phyloP scores from a whole-genome alignment of 2,888 invertebrate genomes.

The Nycteola revayana region DNA sequence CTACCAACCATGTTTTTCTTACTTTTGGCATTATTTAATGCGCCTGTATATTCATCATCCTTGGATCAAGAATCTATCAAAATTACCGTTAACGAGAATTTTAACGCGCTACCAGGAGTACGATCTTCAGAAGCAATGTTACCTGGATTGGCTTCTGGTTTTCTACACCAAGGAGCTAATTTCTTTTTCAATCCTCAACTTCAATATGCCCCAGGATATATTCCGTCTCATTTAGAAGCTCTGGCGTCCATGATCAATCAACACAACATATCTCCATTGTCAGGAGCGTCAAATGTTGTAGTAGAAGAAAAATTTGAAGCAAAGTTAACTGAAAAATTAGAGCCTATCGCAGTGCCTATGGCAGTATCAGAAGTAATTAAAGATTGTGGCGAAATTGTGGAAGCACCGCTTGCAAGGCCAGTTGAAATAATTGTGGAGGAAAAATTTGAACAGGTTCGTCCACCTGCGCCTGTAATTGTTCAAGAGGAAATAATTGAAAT shows the following conservation, averaged over 20 bases:
- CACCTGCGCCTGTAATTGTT: not conserved
- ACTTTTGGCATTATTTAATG: slow-evolving; percentile 30
- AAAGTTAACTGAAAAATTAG: slow-evolving; percentile 5
- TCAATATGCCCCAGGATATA: slow-evolving; percentile 24
- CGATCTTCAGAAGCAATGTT: slow-evolving; percentile 13
- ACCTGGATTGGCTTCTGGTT: slow-evolving; percentile 22
- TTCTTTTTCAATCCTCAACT: slow-evolving; percentile 46
- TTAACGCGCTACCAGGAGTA: slow-evolving; percentile 11
- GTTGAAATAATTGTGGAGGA: not conserved
- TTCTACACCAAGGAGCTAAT: slow-evolving; percentile 45
- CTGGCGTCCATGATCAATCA: slow-evolving; percentile 20
- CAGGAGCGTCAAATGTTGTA: slow-evolving; percentile 2
- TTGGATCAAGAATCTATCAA: slow-evolving; percentile 25
- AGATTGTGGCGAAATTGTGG: not conserved
- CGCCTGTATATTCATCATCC: slow-evolving; percentile 21
- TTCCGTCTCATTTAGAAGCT: slow-evolving; percentile 18
- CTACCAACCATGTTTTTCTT: slow-evolving; percentile 27
- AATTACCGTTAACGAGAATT: slow-evolving; percentile 29
- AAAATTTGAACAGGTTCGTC: not conserved
- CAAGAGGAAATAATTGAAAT: slow-evolving; percentile 1
- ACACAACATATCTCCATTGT: not conserved
- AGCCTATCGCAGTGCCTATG: not conserved
- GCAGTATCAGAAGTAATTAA: not conserved
- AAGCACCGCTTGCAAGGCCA: not conserved
- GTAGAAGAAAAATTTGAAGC: slow-evolving; percentile 1